Percentiles rank a stretch among this genome's conserved stretches.
Evolutionary conservation across 2,797 vertebrate species (phyloP).

Genomic region (Synanceia verrucosa): DNA sequence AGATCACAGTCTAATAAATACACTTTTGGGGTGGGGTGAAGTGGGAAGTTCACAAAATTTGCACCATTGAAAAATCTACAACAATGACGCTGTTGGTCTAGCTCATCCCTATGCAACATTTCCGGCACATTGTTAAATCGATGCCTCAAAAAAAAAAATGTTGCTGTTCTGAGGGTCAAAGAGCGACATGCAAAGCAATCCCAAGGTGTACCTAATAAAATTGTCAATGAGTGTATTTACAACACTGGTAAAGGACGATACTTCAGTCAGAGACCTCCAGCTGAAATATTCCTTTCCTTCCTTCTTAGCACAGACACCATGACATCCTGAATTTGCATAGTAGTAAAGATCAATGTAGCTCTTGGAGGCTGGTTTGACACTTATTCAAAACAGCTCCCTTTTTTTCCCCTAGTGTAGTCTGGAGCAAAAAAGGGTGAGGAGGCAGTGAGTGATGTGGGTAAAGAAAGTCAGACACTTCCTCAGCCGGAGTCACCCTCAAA

Average conservation of each 20-base stretch:
- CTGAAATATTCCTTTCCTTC: slow-evolving; percentile 58
- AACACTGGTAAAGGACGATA: slow-evolving; percentile 48
- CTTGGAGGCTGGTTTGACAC: slow-evolving; percentile 67
- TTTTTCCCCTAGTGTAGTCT: slow-evolving; percentile 58
- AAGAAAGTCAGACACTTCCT: slow-evolving; percentile 64
- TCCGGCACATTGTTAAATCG: slow-evolving; percentile 35
- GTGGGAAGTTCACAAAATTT: slow-evolving; percentile 43
- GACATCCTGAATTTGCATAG: slow-evolving; percentile 74
- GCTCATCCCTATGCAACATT: slow-evolving; percentile 37
- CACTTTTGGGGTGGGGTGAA: slow-evolving; percentile 49
- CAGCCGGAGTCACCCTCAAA: slow-evolving; percentile 67
- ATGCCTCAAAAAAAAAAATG: slow-evolving; percentile 11
- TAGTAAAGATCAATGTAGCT: slow-evolving; percentile 75
- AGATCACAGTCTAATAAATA: slow-evolving; percentile 67
- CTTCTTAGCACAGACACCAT: slow-evolving; percentile 64
- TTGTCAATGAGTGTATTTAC: slow-evolving; percentile 65
- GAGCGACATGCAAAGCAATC: slow-evolving; percentile 2
- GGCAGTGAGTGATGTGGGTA: slow-evolving; percentile 68
- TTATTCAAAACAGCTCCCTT: slow-evolving; percentile 69
- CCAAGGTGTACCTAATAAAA: slow-evolving; percentile 53
- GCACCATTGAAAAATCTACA: slow-evolving; percentile 24
- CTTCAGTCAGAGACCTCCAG: slow-evolving; percentile 58
- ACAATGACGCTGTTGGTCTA: slow-evolving; percentile 27
- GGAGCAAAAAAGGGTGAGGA: slow-evolving; percentile 54
- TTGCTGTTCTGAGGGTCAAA: slow-evolving; percentile 10